Base-by-base conservation (phyloP, 1,140 invertebrate species). In the Sycophaga agraensis region DNA sequence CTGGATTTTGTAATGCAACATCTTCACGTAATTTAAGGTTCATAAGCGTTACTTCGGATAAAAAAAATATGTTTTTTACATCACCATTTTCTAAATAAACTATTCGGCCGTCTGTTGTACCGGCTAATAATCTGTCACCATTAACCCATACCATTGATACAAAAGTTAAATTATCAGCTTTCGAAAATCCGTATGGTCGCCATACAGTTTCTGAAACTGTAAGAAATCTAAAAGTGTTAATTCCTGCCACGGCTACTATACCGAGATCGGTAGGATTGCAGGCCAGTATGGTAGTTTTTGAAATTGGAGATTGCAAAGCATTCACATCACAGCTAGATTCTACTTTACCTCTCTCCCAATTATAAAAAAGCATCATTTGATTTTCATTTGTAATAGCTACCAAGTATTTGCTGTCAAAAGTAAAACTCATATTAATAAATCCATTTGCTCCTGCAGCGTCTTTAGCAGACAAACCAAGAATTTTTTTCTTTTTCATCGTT, bases 301-400 rank as follows among this genome's bases (percentile, higher is more conserved):
- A 77, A 8, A 83, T 81, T 49, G 81, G 78, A n/a, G 83, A 85
- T 66, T 86, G 86, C 0, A 82, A 77, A 75, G 85, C 88, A 65
- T 87, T 84, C 42, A 89, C 83, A 75, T 89, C 90, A 1, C 85
- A 84, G 49, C 85, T 85, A 51, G 88, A 91, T 68, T 93, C 88
- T 1, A 94, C 82, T 77, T 91, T 91, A 1, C 88, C 88, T 74
- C 89, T 92, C 67, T 94, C 91, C 87, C 90, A 92, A 69, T 89
- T 89, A 76, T 90, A 96, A 73, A 87, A 89, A 50, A 92, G 83
- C 73, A 94, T 83, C 21, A 84, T 87, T 84, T 88, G 93, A 70
- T 94, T 91, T 64, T 88, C 86, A 11, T 89, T 90, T 1, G 89
- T 89, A 26, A 94, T 86, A 0, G 88, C 89, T 22, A 90, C 86